Percentiles rank a stretch among this genome's conserved stretches.
Conservation (phyloP, 2,797 vertebrate species). For the Epinephelus coioides region DNA sequence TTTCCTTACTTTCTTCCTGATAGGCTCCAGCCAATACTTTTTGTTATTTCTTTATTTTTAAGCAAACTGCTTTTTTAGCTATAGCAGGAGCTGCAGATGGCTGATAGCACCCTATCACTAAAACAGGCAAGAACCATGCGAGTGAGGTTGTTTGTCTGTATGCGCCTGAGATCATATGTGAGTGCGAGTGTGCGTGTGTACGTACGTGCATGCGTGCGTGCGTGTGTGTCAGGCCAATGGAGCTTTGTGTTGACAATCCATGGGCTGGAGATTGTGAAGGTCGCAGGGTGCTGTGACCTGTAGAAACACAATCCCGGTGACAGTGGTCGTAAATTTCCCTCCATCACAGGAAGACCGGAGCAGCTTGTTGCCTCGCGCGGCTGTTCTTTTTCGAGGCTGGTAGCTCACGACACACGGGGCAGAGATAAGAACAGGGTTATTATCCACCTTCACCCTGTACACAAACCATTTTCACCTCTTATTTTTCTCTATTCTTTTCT, state of each 20-base stretch:
- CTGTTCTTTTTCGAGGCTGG: slow-evolving; percentile 18
- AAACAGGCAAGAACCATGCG: background rate
- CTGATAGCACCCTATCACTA: slow-evolving; percentile 35
- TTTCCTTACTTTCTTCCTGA: background rate
- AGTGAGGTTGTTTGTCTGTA: background rate
- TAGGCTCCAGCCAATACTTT: background rate
- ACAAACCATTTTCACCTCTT: slow-evolving; percentile 37
- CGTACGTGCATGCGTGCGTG: background rate
- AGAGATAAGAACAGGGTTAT: slow-evolving; percentile 49
- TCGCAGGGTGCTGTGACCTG: slow-evolving; percentile 55
- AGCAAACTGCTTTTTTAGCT: slow-evolving; percentile 6
- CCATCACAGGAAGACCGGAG: slow-evolving; percentile 46
- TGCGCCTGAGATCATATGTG: background rate
- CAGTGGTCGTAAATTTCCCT: slow-evolving; percentile 51
- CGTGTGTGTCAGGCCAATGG: background rate
- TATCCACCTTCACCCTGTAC: slow-evolving; percentile 40
- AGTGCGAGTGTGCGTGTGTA: background rate
- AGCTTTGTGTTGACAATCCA: slow-evolving; percentile 42
- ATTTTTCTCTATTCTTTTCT: slow-evolving; percentile 17
- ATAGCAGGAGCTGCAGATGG: slow-evolving; percentile 13
- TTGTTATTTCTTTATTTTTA: background rate
- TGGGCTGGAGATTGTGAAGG: slow-evolving; percentile 48
- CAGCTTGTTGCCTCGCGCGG: slow-evolving; percentile 17
- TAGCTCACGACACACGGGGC: background rate
- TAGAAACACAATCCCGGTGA: slow-evolving; percentile 54